Base-by-base conservation (phyloP, 2,797 vertebrate species). In the Synanceia verrucosa region DNA sequence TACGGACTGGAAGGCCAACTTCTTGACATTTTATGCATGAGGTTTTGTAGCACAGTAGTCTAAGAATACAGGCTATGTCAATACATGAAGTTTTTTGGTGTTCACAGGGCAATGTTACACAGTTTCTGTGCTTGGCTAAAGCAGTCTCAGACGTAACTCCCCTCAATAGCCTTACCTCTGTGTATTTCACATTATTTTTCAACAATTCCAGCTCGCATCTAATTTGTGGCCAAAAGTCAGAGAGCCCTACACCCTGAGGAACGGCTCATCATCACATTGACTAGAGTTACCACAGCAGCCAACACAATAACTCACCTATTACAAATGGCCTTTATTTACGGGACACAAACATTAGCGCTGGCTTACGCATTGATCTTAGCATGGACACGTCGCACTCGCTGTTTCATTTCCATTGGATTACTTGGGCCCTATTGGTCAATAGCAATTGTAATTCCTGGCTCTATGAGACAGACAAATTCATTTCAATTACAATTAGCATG, bases 401-500 rank as follows among this genome's bases (percentile, higher is more conserved):
- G 60, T 89, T 85, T 90, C 62, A 86, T 91, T 92, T 92, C 78
- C 67, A 52, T 69, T 34, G 59, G 83, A 88, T 75, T 88, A 73
- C 81, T 72, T 28, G 65, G 70, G 48, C 62, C 24, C 78, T 66
- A 50, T 88, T 89, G 90, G 89, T 93, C 90, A 91, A 89, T 91
- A 91, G 85, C 82, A 91, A 91, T 90, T 91, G 88, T 77, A 89
- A 84, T 90, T 88, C 80, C 73, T 78, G 64, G 85, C 77, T 76
- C 85, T 72, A 73, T 68, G 60, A 82, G 66, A 72, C 85, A 89
- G 79, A 91, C 87, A 90, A 92, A 94, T 94, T 93, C 79, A 93
- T 94, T 94, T 94, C 88, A 94, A 93, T 94, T 93, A 92, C 91
- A 94, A 92, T 95, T 94, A 93, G 90, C 88, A 91, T 88, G 75